Evolutionary conservation across 2,797 vertebrate species (phyloP).

Genomic region (Agapornis canus): DNA sequence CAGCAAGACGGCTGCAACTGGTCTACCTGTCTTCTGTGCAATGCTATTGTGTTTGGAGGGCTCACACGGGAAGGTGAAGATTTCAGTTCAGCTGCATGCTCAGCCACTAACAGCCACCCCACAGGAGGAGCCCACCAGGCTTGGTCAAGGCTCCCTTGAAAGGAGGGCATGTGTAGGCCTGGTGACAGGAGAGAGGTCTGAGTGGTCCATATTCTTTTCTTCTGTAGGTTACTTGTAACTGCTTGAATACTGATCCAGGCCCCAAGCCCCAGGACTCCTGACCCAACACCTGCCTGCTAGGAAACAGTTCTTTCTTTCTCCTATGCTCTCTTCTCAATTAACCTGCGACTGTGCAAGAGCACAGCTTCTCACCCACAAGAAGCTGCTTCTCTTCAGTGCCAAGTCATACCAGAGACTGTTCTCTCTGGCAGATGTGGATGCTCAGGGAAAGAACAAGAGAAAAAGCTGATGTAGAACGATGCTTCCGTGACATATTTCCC

Average conservation of each 20-base stretch:
- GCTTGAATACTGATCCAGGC: not conserved
- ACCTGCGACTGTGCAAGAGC: not conserved
- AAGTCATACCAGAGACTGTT: not conserved
- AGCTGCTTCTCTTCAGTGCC: not conserved
- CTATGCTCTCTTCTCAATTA: not conserved
- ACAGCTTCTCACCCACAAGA: not conserved
- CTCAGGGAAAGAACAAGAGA: not conserved
- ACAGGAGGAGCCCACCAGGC: not conserved
- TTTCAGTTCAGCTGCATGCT: not conserved
- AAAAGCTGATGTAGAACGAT: not conserved
- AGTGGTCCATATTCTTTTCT: not conserved
- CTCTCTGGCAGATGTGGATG: not conserved
- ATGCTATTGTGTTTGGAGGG: not conserved
- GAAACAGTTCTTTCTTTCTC: not conserved
- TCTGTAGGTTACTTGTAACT: not conserved
- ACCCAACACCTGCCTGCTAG: not conserved
- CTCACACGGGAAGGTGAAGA: not conserved
- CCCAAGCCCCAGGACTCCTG: not conserved
- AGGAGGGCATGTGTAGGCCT: not conserved
- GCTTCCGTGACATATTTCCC: not conserved
- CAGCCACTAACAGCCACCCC: not conserved
- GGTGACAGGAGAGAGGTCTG: not conserved
- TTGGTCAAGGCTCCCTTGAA: not conserved
- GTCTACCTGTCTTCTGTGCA: not conserved
- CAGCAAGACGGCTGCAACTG: not conserved